These are phyloP conservation scores for Elaphurus davidianus DNA, from an alignment of 2,113 vertebrate genomes.

Conservation along the genomic window DNA sequence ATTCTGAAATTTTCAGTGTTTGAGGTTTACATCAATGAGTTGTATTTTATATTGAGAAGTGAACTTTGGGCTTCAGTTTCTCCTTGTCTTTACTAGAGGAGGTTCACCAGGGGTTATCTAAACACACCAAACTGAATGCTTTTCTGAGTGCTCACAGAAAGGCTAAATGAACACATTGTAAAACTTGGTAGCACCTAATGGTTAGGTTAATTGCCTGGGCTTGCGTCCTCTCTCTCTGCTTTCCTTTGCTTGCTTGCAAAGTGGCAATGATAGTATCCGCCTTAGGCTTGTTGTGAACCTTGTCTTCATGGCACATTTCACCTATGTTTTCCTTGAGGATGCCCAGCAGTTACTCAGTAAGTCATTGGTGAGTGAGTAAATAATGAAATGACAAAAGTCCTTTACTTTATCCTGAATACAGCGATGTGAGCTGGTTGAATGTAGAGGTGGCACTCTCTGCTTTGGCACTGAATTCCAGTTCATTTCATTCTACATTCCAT, in stretches of 20 bases:
- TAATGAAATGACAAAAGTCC: neutral
- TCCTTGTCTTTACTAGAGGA: neutral
- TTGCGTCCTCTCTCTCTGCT: neutral
- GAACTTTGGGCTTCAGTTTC: neutral
- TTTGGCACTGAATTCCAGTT: neutral
- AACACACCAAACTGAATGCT: neutral
- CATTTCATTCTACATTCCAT: neutral
- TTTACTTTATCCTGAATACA: neutral
- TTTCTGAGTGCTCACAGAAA: neutral
- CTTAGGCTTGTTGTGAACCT: neutral
- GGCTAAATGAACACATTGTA: neutral
- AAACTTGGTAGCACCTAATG: neutral
- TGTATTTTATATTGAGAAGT: slow-evolving; percentile 14
- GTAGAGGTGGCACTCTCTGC: neutral
- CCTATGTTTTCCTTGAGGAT: neutral
- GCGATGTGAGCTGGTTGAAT: neutral
- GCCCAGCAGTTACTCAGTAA: neutral
- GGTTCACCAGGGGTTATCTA: neutral
- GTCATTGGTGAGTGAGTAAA: neutral
- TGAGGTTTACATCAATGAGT: neutral
- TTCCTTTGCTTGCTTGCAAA: neutral
- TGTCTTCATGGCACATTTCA: neutral
- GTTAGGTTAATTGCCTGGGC: neutral
- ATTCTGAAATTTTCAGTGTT: neutral
- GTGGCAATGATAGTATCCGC: neutral